Conservation (phyloP, 2,113 vertebrate species). For the Sinocyclocheilus anshuiensis region DNA sequence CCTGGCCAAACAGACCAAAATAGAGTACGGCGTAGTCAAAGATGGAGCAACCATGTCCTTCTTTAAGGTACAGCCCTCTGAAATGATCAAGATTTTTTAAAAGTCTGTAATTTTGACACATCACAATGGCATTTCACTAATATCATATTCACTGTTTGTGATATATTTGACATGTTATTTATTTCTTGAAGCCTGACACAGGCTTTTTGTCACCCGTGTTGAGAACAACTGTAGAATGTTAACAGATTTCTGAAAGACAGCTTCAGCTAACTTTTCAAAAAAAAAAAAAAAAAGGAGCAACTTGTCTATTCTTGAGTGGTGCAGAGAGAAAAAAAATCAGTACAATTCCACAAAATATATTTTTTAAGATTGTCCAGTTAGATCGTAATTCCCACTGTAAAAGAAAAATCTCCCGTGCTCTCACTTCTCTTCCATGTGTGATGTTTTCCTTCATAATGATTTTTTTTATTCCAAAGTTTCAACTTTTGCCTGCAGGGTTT, state of each 20-base stretch:
- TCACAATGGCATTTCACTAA: background rate
- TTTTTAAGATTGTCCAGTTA: slow-evolving; percentile 52
- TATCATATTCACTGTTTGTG: background rate
- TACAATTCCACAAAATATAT: slow-evolving; percentile 42
- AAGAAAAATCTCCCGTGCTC: slow-evolving; percentile 60
- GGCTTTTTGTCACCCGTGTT: background rate
- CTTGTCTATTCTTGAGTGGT: slow-evolving; percentile 22
- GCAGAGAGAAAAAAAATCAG: slow-evolving; percentile 40
- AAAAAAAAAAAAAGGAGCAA: slow-evolving; percentile 14
- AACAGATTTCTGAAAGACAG: slow-evolving; percentile 44
- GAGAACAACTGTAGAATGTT: background rate
- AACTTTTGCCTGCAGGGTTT: slow-evolving; percentile 65
- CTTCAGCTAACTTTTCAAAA: slow-evolving; percentile 54
- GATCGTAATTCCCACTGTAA: slow-evolving; percentile 68
- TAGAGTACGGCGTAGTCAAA: slow-evolving; percentile 94
- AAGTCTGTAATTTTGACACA: background rate
- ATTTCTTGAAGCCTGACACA: background rate
- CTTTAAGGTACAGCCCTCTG: slow-evolving; percentile 84
- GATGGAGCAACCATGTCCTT: slow-evolving; percentile 98
- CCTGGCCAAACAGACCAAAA: slow-evolving; percentile 97
- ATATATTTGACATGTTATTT: background rate
- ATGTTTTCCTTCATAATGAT: slow-evolving; percentile 68
- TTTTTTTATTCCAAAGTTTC: slow-evolving; percentile 70
- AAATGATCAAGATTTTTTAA: background rate
- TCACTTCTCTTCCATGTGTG: slow-evolving; percentile 63